A percentile compares a stretch with the other conserved stretches of the same genome.
Evolutionary conservation across 2,888 invertebrate species (phyloP).

Genomic region (Coecobrya sp.): DNA sequence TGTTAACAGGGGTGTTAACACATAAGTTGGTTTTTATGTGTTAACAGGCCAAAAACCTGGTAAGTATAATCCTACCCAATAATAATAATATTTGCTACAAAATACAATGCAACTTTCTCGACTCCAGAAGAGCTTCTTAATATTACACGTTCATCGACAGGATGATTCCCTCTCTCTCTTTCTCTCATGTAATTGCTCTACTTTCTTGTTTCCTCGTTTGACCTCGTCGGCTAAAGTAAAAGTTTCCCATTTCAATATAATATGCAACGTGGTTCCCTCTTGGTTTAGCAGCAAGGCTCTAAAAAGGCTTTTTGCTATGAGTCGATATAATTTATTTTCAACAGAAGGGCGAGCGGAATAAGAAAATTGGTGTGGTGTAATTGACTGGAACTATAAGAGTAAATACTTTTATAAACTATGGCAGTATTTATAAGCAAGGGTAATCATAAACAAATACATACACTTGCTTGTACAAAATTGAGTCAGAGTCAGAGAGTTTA

Average conservation of each 20-base stretch:
- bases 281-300: no score
- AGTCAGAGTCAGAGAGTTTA: not conserved
- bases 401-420: constrained; percentile 1
- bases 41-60: no score
- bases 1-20: no score
- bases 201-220: no score
- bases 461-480: not conserved
- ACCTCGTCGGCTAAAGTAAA: no score
- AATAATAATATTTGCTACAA: constrained; percentile 17
- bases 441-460: constrained; percentile 1
- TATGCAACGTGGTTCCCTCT: no score
- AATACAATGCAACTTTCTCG: not conserved
- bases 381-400: constrained; percentile 60
- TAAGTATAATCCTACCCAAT: not conserved
- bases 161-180: not conserved
- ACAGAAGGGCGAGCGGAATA: not conserved
- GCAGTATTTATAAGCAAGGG: not conserved
- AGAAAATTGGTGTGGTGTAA: constrained; percentile 48
- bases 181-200: constrained; percentile 6
- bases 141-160: constrained; percentile 7
- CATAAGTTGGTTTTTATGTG: no score
- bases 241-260: no score
- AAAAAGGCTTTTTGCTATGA: not conserved
- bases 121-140: not conserved
- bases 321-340: constrained; percentile 40